Conservation (phyloP, 2,113 vertebrate species). For the Forbesichthys agassizii region DNA sequence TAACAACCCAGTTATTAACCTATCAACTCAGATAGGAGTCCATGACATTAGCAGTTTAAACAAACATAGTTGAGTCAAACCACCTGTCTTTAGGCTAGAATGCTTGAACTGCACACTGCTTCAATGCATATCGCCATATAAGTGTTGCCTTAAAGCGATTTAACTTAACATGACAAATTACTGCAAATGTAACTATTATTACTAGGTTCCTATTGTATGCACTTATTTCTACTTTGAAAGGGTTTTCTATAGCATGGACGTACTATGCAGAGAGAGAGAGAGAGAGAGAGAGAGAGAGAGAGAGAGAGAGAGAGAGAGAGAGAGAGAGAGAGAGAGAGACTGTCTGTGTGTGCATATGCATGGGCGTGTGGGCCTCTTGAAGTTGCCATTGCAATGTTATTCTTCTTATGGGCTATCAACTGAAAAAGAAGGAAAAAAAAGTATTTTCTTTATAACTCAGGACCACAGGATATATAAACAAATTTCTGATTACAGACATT, state of each 20-base stretch:
- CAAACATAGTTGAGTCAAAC: not conserved
- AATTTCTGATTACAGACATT: no score
- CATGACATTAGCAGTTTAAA: conserved; percentile 13
- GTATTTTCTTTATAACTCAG: not conserved
- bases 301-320: not conserved
- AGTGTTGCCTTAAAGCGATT: no score
- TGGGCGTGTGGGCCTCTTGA: not conserved
- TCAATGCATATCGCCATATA: no score
- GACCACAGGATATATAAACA: no score
- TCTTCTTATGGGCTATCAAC: not conserved
- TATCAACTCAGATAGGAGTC: conserved; percentile 32
- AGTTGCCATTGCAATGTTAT: not conserved
- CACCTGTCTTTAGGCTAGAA: not conserved
- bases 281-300: not conserved
- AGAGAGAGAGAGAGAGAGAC: not conserved
- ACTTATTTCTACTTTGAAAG: not conserved
- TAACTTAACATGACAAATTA: no score
- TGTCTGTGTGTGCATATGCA: conserved; percentile 19
- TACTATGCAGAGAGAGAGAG: not conserved
- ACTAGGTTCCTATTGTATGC: not conserved
- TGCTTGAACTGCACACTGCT: not conserved
- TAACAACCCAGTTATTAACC: conserved; percentile 62
- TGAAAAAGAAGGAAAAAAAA: not conserved
- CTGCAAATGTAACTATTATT: no score
- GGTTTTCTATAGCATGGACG: not conserved